These are phyloP conservation scores for Odontophorus gujanensis DNA, from an alignment of 2,113 vertebrate species.

Conservation along the genomic window DNA sequence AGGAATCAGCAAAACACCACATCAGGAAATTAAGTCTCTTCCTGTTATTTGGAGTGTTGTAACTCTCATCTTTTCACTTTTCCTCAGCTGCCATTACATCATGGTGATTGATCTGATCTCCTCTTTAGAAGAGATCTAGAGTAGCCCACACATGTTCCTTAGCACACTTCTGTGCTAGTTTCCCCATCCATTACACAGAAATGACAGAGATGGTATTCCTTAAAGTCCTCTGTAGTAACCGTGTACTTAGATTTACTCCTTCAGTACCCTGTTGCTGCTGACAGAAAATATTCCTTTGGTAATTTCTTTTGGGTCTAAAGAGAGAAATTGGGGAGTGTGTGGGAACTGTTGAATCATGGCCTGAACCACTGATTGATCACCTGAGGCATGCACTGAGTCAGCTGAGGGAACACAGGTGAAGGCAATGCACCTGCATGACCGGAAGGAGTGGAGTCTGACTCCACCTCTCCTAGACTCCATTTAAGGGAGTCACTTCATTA, in stretches of 20 bases:
- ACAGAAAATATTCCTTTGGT: neutral
- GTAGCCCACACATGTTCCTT: neutral
- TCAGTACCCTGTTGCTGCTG: neutral
- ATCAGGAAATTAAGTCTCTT: constrained; percentile 60
- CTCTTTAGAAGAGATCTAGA: neutral
- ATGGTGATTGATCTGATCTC: constrained; percentile 2
- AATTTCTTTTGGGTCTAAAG: neutral
- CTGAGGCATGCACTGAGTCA: too few species aligned
- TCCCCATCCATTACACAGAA: neutral
- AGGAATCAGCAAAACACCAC: constrained; percentile 59
- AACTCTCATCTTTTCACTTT: constrained; percentile 27
- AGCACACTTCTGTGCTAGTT: neutral
- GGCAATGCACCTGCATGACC: too few species aligned
- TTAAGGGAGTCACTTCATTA: neutral
- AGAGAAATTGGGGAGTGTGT: neutral
- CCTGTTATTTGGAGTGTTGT: neutral
- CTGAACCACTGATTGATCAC: too few species aligned
- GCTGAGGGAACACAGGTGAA: too few species aligned
- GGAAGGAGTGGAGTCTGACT: too few species aligned
- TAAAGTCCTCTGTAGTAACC: neutral
- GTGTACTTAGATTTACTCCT: neutral
- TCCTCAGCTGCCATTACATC: neutral
- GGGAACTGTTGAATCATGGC: too few species aligned
- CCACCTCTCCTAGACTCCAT: too few species aligned
- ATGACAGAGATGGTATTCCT: neutral